Evolutionary conservation across 2,797 vertebrate genomes (phyloP), one percentile per base, ranked within the genome.

Genomic region (Sciurus carolinensis): DNA sequence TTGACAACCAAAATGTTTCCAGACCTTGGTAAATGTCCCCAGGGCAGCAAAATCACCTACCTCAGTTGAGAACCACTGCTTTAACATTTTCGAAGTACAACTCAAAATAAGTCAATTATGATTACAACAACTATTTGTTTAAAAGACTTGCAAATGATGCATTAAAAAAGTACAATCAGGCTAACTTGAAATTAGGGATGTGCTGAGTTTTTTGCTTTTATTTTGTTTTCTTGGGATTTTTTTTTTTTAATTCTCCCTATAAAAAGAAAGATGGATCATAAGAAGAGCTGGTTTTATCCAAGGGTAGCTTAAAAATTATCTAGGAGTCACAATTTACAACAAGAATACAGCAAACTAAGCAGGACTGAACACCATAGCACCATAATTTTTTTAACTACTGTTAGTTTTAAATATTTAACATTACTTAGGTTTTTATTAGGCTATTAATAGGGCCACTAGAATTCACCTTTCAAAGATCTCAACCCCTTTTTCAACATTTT

Each of bases 31-130:
- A 50, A 79, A 54, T n/a, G 59, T 47, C 52, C n/a, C 52, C 52
- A 80, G 26, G 6, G 18, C 6, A 75, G 52, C n/a, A 69, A 90
- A 89, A 72, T 91, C 24, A 66, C 57, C 39, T 62, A 62, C 9
- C 75, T 39, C 59, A 72, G 36, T 28, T 50, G 79, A 91, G 50
- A 91, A 39, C 30, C 33, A 72, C n/a, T 10, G 39, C 77, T 39
- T 79, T 86, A 87, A 94, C 15, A 77, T 69, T 90, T 91, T 94
- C 47, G 96, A 96, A 93, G 33, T 81, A 12, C 64, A 92, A 94
- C 81, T 90, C 72, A 87, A 90, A 92, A 30, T 79, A 18, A 18
- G 54, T 22, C 11, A 22, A 73, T 44, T 28, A 44, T 73, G 13
- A 44, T 44, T 44, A 22, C 12, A 73, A 73, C 72, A 14, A 39